A percentile compares a stretch with the other conserved stretches of the same genome.
Evolutionary conservation across 2,113 vertebrate genomes (phyloP).

Genomic region (Garra rufa): DNA sequence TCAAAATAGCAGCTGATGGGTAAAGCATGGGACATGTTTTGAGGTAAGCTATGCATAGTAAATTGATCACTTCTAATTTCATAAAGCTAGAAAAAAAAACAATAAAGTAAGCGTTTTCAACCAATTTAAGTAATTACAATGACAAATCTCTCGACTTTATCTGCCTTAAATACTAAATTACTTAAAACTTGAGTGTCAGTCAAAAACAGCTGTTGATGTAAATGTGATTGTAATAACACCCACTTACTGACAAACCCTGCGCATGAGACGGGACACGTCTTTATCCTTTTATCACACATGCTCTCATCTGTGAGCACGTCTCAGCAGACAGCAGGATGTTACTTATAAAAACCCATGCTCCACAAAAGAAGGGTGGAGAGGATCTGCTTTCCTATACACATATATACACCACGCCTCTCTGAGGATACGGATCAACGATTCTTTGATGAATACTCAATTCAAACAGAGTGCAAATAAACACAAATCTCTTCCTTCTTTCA

Average conservation of each 20-base stretch:
- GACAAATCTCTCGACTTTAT: neutral
- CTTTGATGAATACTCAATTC: neutral
- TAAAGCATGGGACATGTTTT: too few relatives aligned
- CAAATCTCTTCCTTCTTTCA: neutral
- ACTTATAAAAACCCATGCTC: neutral
- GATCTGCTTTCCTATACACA: conserved; percentile 1
- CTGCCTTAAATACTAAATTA: neutral
- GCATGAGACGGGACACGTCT: neutral
- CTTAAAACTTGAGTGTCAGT: neutral
- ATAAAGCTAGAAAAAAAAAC: neutral
- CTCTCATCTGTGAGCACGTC: conserved; percentile 25
- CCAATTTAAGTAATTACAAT: neutral
- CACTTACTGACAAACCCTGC: neutral
- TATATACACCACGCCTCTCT: neutral
- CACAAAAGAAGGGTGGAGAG: neutral
- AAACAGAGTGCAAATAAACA: neutral
- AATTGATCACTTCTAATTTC: too few relatives aligned
- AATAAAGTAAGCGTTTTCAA: neutral
- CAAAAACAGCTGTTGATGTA: neutral
- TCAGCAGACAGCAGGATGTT: neutral
- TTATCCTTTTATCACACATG: conserved; percentile 13
- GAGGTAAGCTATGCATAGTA: too few relatives aligned
- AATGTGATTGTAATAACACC: neutral
- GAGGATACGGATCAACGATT: neutral
- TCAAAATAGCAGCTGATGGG: neutral